Base-by-base conservation (phyloP, 2,797 vertebrate genomes). In the Peromyscus nudipes region DNA sequence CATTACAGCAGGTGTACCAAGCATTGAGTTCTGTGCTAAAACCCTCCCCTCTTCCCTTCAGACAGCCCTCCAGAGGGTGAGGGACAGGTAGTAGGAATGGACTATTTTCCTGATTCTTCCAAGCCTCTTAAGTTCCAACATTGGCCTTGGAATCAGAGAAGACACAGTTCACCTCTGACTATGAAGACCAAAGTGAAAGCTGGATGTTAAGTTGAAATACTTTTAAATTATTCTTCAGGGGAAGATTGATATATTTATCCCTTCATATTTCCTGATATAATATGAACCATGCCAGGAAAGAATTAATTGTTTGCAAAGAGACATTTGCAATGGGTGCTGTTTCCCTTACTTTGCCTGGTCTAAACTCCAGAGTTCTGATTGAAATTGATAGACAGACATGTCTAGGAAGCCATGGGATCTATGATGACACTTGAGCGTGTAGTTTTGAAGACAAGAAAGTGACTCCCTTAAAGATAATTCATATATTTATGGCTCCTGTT, bases 391-490 rank as follows among this genome's bases (percentile, higher is more conserved):
- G 60, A 19, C 12, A 64, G 60, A 23, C n/a, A 60, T 60, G 17
- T 75, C 29, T 80, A 86, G 57, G 34, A 94, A 90, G 52, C 34
- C 25, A 27, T 27, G 21, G 19, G 82, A 93, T 84, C 57, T 52
- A 10, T 75, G 83, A 46, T n/a, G 64, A 87, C 27, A 55, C 21
- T 46, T 31, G n/a, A 89, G 46, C 75, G 21, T 16, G 5, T 64
- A 92, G 43, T 87, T 96, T 86, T 83, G 34, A 93, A 96, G 57
- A 43, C 69, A 96, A 34, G n/a, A 94, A 88, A 95, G 75, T 29
- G 4, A 64, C 84, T 67, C 91, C 37, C 7, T 60, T 83, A 37
- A 73, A 93, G 84, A 83, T 65, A 95, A 91, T 16, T 86, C 29
- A 49, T 0, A 64, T 37, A 11, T 65, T 10, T 65, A 29, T 65